Evolutionary conservation across 2,113 vertebrate genomes (phyloP).

Genomic region (Halichoerus grypus): DNA sequence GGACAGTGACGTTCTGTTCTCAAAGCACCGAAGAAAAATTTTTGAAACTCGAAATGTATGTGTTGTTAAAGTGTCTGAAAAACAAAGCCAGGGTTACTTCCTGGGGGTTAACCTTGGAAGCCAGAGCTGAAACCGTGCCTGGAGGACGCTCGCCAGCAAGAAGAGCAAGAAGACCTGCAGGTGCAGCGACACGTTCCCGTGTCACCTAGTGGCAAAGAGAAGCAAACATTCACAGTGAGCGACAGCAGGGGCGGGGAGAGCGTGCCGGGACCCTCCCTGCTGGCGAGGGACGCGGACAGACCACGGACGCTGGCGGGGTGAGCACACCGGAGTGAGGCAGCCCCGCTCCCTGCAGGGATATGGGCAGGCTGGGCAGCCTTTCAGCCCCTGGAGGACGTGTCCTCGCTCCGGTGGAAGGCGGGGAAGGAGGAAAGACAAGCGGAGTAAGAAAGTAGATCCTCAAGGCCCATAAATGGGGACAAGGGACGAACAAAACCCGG

Average conservation of each 20-base stretch:
- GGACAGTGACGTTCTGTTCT: neutral
- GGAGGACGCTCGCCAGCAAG: no score
- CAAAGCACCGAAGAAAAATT: neutral
- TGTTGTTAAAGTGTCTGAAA: neutral
- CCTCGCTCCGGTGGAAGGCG: accelerated
- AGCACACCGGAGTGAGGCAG: neutral
- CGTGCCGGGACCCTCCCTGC: neutral
- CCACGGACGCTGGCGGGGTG: accelerated
- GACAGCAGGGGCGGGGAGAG: neutral
- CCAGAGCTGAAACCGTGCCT: neutral
- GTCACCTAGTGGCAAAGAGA: neutral
- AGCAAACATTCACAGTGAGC: accelerated
- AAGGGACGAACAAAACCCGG: accelerated
- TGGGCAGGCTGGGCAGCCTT: neutral
- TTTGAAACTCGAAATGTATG: neutral
- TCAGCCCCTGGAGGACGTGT: neutral
- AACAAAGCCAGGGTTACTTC: no score
- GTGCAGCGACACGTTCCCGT: accelerated
- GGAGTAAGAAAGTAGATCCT: accelerated
- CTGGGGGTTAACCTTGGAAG: no score
- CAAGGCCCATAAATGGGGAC: neutral
- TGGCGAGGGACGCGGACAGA: no score
- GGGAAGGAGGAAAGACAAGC: no score
- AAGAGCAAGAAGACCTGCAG: neutral
- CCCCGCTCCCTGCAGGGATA: no score